phyloP scores from a whole-genome alignment of 2,888 invertebrate genomes.

The Oligia latruncula region DNA sequence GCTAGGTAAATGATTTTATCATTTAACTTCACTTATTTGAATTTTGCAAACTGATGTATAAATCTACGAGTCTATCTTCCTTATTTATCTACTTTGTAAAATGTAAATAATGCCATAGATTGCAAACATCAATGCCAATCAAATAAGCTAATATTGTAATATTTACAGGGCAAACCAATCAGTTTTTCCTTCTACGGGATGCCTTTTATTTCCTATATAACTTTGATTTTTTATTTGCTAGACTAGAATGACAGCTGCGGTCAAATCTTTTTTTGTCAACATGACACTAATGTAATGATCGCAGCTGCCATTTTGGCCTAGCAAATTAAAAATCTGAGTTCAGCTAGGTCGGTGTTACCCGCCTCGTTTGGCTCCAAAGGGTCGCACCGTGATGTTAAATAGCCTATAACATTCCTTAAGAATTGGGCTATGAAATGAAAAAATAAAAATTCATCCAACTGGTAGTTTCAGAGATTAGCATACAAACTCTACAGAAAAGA shows the following conservation, averaged over 20 bases:
- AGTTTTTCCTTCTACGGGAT: conserved; percentile 7
- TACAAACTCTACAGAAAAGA: background rate
- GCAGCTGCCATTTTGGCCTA: no score
- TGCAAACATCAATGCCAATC: background rate
- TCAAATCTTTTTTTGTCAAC: background rate
- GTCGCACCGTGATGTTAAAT: background rate
- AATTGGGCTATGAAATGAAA: no score
- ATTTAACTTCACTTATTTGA: background rate
- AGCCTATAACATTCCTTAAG: background rate
- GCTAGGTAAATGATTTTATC: background rate
- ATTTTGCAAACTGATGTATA: background rate
- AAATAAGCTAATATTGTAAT: conserved; percentile 9
- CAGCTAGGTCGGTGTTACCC: background rate
- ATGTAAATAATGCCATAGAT: background rate
- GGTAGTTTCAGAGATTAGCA: background rate
- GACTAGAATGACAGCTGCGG: background rate
- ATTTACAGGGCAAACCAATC: conserved; percentile 24
- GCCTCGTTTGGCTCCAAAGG: background rate
- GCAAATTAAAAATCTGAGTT: background rate
- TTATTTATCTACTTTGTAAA: conserved; percentile 7
- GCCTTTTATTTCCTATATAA: background rate
- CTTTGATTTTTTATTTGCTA: no score
- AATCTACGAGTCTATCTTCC: background rate
- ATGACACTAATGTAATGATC: background rate
- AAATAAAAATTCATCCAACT: background rate